Conservation (phyloP, 2,797 vertebrate species). For the Hippoglossus hippoglossus region DNA sequence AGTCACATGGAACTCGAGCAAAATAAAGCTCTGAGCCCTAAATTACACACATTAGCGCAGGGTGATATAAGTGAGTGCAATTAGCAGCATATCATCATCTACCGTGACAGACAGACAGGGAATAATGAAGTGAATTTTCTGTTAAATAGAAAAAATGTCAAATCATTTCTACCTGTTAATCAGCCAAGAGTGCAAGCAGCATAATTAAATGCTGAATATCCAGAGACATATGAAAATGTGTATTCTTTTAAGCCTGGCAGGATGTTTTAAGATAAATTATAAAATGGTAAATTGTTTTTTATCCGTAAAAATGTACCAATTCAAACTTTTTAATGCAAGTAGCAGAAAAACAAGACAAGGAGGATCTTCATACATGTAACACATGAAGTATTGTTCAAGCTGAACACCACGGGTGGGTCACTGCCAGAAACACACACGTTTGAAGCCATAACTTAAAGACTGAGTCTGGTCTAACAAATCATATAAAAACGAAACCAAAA, state of each 20-base stretch:
- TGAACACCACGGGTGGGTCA: too few species aligned
- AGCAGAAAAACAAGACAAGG: too few species aligned
- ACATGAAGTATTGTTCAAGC: too few species aligned
- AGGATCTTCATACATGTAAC: too few species aligned
- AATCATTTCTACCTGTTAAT: neutral
- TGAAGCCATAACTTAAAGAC: too few species aligned
- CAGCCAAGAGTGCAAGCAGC: conserved; percentile 1
- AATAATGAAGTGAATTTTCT: neutral
- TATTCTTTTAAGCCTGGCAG: neutral
- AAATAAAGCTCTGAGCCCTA: conserved; percentile 10
- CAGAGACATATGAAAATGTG: neutral
- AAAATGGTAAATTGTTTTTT: neutral
- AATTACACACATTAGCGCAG: conserved; percentile 17
- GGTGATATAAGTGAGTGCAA: neutral
- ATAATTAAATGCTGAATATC: conserved; percentile 29
- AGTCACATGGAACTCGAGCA: neutral
- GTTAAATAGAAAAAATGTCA: neutral
- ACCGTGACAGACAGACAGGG: neutral
- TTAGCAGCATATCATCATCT: conserved; percentile 4
- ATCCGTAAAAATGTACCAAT: neutral
- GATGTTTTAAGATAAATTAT: neutral
- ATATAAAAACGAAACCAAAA: too few species aligned
- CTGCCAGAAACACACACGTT: too few species aligned
- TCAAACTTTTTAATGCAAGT: too few species aligned
- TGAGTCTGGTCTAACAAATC: too few species aligned